Evolutionary conservation across 2,797 vertebrate species (phyloP), one percentile per base, ranked within the genome.

Genomic region (Myioborus miniatus): DNA sequence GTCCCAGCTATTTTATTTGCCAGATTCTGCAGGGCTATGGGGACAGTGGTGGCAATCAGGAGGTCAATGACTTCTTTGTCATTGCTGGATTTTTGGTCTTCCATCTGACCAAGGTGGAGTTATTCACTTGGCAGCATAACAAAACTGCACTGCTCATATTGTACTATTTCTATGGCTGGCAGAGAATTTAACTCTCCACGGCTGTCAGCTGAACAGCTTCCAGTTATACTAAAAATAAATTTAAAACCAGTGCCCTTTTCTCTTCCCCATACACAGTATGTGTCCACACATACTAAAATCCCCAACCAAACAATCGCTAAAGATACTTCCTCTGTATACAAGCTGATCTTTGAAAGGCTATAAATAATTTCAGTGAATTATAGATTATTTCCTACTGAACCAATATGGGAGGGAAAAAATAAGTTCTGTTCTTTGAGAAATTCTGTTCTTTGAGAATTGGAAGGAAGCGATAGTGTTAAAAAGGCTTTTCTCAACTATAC

Each of bases 31-130:
- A 47, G 60, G 65, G 18, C 39, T 89, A 7, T 41, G 39, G 69
- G 47, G 59, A 26, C 47, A 44, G 71, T 11, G 39, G 23, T 59
- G 56, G 44, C 2, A 1, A 37, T 60, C 41, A 22, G 12, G 34
- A 93, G 43, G 69, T 24, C 87, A 76, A 56, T 37, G 63, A 86
- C 62, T 90, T 71, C 59, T 89, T 86, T 91, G 91, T 81, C 79
- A 70, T 83, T 94, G 84, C 58, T 85, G 44, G 55, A 72, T 81
- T 87, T 95, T 89, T 88, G 50, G 55, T 83, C 36, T 47, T 87
- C 19, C 6, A 9, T 87, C 64, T 89, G 60, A 83, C 23, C 50
- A 78, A 93, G 47, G 85, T 91, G 47, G 47, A 85, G n/a, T 52
- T 83, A 69, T 5, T 82, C 29, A 59, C 58, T 85, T 96, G 84